A percentile compares a stretch with the other conserved stretches of the same genome.
These are phyloP conservation scores for Lepidothrix coronata DNA, from an alignment of 2,113 vertebrate genomes.

Conservation along the genomic window DNA sequence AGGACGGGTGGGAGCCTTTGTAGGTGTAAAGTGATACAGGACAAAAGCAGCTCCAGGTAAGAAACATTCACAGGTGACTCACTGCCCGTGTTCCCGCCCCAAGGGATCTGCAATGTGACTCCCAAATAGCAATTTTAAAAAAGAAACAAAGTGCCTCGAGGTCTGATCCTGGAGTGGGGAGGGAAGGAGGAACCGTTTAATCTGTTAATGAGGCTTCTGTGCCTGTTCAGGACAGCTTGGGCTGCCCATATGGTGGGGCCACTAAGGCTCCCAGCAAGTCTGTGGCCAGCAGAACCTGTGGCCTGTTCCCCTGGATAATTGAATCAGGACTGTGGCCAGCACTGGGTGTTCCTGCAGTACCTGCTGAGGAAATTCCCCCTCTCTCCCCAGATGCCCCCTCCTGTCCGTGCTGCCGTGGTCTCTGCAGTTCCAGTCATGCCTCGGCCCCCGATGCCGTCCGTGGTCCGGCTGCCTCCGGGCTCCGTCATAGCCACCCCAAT, in stretches of 20 bases:
- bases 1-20: neutral
- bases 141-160: neutral
- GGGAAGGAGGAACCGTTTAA: neutral
- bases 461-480: constrained; percentile 88
- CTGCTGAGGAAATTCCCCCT: neutral
- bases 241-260: neutral
- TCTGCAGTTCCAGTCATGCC: constrained; percentile 92
- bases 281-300: neutral
- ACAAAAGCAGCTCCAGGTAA: neutral
- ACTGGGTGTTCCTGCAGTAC: rapidly evolving
- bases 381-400: constrained; percentile 83
- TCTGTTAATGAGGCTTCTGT: neutral
- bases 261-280: neutral
- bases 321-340: neutral
- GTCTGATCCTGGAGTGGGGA: neutral
- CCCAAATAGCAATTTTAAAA: neutral
- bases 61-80: neutral
- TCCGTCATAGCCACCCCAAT: constrained; percentile 87
- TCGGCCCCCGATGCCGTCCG: constrained; percentile 86
- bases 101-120: neutral
- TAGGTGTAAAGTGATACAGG: neutral
- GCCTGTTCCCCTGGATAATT: neutral
- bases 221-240: neutral
- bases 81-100: neutral
- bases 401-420: constrained; percentile 88